Conservation (phyloP, 2,797 vertebrate species). For the Periophthalmus magnuspinnatus region DNA sequence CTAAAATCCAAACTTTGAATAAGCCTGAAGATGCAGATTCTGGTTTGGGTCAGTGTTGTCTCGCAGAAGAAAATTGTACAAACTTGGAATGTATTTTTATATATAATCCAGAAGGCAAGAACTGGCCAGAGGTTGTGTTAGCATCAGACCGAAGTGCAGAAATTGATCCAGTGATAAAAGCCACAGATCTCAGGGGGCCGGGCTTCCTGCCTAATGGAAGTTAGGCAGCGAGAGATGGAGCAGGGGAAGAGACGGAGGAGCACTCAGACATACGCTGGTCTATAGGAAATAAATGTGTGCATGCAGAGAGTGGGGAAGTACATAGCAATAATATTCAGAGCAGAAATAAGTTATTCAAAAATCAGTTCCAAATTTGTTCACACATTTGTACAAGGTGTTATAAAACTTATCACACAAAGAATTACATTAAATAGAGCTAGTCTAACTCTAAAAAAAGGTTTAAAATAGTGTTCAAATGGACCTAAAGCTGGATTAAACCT, state of each 20-base stretch:
- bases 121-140: slow-evolving; percentile 14
- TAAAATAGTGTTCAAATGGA: background rate
- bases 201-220: slow-evolving; percentile 75
- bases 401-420: background rate
- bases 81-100: background rate
- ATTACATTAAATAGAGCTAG: background rate
- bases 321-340: background rate
- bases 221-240: slow-evolving; percentile 62
- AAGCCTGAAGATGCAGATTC: too few relatives aligned
- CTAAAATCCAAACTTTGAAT: too few relatives aligned
- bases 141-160: slow-evolving; percentile 50
- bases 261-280: slow-evolving; percentile 68
- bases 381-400: background rate
- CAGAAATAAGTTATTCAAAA: background rate
- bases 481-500: too few relatives aligned
- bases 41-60: too few relatives aligned
- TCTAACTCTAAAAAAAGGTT: background rate
- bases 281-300: slow-evolving; percentile 53
- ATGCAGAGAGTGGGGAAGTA: slow-evolving; percentile 13
- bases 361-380: background rate
- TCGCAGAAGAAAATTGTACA: background rate
- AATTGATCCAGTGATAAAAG: slow-evolving; percentile 78
- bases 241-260: slow-evolving; percentile 52
- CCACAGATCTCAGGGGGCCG: slow-evolving; percentile 58
- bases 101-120: background rate